Evolutionary conservation across 2,113 vertebrate species (phyloP), one percentile per base, ranked within the genome.

Genomic region (Anser brachyrhynchus): DNA sequence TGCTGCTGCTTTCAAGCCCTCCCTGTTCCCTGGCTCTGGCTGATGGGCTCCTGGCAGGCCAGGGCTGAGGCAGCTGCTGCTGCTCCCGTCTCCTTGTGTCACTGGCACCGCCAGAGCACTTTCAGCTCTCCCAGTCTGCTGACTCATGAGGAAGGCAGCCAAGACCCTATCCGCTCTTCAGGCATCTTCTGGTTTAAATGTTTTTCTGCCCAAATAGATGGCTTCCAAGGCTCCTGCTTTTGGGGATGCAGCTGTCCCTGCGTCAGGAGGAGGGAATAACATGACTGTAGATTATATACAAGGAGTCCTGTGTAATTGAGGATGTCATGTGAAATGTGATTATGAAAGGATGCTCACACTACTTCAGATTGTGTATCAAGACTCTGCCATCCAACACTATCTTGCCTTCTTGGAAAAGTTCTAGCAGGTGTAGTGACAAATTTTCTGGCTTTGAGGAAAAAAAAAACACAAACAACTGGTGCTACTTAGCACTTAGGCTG

Each of bases 311-410:
- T 37, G 59, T 61, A 37, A 61, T 14, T 61, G 59, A 75, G 31
- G 33, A 54, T 26, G 35, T 43, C 3, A 12, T 0, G 14, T n/a
- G 49, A 25, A 0, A 0, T 3, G 13, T 8, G 33, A 14, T 29
- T n/a, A 25, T 2, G 35, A 52, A 55, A 76, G 51, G 29, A 52
- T 41, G 43, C 21, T 85, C 52, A 9, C 8, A 0, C 35, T 10
- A 3, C 41, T 19, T 29, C 6, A 10, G 55, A 14, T 0, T 8
- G 29, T 17, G 17, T 10, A 25, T 1, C 31, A 2, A 44, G 58
- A 22, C 51, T 62, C 61, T 78, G 70, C 62, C 22, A 1, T 10
- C 35, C 17, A 39, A 37, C 5, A 18, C 20, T 39, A 8, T 26
- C 28, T 31, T 57, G 43, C 35, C 13, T 29, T 29, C 74, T 26